Evolutionary conservation across 2,888 invertebrate species (phyloP), one percentile per base, ranked within the genome.

Genomic region (Falcaria lacertinaria): DNA sequence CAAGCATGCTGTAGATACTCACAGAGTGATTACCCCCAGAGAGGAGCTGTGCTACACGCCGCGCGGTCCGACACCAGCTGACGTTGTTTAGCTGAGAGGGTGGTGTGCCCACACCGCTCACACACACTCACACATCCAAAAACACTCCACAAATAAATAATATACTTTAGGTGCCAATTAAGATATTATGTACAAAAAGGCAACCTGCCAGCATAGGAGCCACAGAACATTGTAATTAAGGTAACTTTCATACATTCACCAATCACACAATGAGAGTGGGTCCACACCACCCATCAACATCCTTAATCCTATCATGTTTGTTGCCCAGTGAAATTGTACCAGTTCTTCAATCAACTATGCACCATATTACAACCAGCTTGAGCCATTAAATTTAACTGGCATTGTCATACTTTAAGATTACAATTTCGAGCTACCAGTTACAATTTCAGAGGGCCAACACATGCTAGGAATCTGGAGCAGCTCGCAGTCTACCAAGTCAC

Each of bases 401-500:
- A n/a, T n/a, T n/a, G n/a, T n/a, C n/a, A n/a, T n/a, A n/a, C n/a
- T n/a, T 11, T 11, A 11, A 11, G 7, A 28, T 28, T 28, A 5
- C 11, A 7, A 28, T 28, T 28, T 11, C 2, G 1, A 11, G 73
- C 6, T 19, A 7, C 46, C 45, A 56, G 73, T 68, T 77, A 72
- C 85, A 87, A 86, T 71, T 70, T 59, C 60, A 80, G 52, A 67
- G 72, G 74, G 73, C 58, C 55, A 52, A 57, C 63, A 71, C 81
- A 83, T 76, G 64, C 52, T 65, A 80, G 81, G 70, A 78, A 74
- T 69, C 50, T 47, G 67, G 75, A 64, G 70, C 67, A 79, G 82
- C 80, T 74, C 74, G 77, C 66, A 70, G 69, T 70, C 71, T 80
- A 82, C 70, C 74, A 74, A 80, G 84, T 84, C 81, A 79, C 80